A percentile compares a stretch with the other conserved stretches of the same genome.
Evolutionary conservation across 2,888 invertebrate genomes (phyloP).

Genomic region (Dicyrtoma fusca): DNA sequence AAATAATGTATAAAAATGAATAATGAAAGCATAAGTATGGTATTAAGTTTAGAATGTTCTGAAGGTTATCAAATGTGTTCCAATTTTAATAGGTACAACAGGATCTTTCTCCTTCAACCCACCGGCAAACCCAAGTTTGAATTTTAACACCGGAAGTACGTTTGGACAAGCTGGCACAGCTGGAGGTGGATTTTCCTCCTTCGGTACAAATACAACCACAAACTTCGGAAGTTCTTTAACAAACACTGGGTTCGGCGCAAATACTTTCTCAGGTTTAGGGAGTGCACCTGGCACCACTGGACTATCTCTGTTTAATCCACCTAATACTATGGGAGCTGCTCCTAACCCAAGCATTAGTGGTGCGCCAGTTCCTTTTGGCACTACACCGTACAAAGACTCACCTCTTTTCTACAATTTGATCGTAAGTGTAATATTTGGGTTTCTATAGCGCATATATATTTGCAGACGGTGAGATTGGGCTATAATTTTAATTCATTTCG

Average conservation of each 20-base stretch:
- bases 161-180: slow-evolving; percentile 24
- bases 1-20: no score
- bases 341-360: neutral
- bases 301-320: slow-evolving; percentile 37
- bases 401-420: slow-evolving; percentile 77
- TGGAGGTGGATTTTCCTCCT: slow-evolving; percentile 20
- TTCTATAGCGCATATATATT: neutral
- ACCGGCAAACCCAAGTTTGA: slow-evolving; percentile 26
- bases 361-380: slow-evolving; percentile 63
- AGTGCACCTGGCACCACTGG: slow-evolving; percentile 26
- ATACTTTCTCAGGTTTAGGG: slow-evolving; percentile 20
- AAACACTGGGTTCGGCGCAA: slow-evolving; percentile 30
- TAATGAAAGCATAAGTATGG: no score
- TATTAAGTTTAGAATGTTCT: neutral
- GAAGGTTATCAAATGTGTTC: no score
- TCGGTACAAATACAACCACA: slow-evolving; percentile 34
- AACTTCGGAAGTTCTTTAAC: slow-evolving; percentile 24
- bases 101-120: slow-evolving; percentile 34
- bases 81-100: slow-evolving; percentile 17
- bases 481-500: no score
- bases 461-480: neutral
- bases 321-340: slow-evolving; percentile 22
- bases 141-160: neutral
- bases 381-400: slow-evolving; percentile 84
- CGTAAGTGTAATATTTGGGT: slow-evolving; percentile 41